phyloP scores from a whole-genome alignment of 2,797 vertebrate species.

The Fundulus diaphanus region DNA sequence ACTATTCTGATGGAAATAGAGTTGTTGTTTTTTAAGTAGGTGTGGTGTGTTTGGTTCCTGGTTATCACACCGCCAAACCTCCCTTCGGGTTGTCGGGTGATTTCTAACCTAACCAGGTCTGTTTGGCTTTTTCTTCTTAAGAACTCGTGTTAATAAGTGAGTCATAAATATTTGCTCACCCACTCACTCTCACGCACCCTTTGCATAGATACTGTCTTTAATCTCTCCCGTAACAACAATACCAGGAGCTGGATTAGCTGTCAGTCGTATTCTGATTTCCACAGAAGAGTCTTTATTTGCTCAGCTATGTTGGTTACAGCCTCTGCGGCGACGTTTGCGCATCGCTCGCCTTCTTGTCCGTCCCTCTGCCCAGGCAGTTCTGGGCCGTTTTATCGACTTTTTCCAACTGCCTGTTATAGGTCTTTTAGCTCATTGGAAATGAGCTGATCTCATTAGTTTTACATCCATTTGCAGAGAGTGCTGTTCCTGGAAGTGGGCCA shows the following conservation, averaged over 20 bases:
- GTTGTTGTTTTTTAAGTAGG: background rate
- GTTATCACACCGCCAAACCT: slow-evolving; percentile 17
- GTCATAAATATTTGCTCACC: slow-evolving; percentile 41
- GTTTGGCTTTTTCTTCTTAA: slow-evolving; percentile 66
- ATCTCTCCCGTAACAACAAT: slow-evolving; percentile 19
- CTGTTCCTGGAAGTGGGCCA: slow-evolving; percentile 54
- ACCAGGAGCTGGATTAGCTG: slow-evolving; percentile 17
- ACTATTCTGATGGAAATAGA: background rate
- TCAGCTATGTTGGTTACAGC: slow-evolving; percentile 8
- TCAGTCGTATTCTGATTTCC: slow-evolving; percentile 45
- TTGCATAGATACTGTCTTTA: background rate
- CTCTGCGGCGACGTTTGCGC: slow-evolving; percentile 10
- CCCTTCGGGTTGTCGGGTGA: slow-evolving; percentile 37
- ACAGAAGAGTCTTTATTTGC: slow-evolving; percentile 7
- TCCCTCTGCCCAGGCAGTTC: slow-evolving; percentile 21
- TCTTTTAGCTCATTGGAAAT: slow-evolving; percentile 38
- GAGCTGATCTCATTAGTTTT: slow-evolving; percentile 68
- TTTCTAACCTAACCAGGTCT: slow-evolving; percentile 57
- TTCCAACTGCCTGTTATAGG: slow-evolving; percentile 23
- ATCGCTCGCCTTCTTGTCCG: slow-evolving; percentile 16
- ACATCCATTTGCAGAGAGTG: slow-evolving; percentile 61
- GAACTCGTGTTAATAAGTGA: slow-evolving; percentile 71
- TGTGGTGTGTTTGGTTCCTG: background rate
- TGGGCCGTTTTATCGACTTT: slow-evolving; percentile 36
- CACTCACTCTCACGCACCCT: background rate